Percentiles rank a stretch among this genome's conserved stretches.
These are phyloP conservation scores for Circaetus gallicus DNA, from an alignment of 2,113 vertebrate species.

Conservation along the genomic window DNA sequence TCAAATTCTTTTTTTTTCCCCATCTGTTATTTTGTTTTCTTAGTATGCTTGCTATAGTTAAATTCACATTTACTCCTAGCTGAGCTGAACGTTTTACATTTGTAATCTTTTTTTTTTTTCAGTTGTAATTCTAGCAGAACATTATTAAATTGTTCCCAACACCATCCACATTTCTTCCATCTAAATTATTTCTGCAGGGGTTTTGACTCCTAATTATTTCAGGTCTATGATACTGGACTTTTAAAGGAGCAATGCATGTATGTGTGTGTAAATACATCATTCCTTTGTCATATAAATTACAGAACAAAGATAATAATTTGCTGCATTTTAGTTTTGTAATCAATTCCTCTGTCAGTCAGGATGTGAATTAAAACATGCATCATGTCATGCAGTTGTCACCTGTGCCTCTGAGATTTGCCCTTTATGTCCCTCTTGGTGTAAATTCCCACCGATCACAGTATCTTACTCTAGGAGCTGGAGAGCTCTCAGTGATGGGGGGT, in stretches of 20 bases:
- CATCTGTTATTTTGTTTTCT: neutral
- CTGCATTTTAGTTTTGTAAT: neutral
- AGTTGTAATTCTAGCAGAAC: neutral
- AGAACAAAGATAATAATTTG: neutral
- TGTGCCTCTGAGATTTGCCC: neutral
- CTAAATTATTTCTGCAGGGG: neutral
- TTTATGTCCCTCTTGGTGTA: neutral
- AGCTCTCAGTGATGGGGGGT: rapidly evolving
- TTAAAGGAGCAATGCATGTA: neutral
- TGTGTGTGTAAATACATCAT: neutral
- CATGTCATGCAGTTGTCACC: neutral
- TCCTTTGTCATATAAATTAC: neutral
- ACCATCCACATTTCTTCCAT: neutral
- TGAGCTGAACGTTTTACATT: neutral
- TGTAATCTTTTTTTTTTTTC: neutral
- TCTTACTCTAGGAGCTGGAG: neutral
- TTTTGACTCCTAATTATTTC: neutral
- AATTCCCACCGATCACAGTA: neutral
- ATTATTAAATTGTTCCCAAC: neutral
- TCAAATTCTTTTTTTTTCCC: neutral
- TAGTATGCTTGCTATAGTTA: neutral
- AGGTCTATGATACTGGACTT: neutral
- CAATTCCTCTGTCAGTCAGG: neutral
- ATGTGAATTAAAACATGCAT: neutral
- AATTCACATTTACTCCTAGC: neutral